Base-by-base conservation (phyloP, 35 echinoderm and acorn worm genomes). In the Holothuria glaberrima region DNA sequence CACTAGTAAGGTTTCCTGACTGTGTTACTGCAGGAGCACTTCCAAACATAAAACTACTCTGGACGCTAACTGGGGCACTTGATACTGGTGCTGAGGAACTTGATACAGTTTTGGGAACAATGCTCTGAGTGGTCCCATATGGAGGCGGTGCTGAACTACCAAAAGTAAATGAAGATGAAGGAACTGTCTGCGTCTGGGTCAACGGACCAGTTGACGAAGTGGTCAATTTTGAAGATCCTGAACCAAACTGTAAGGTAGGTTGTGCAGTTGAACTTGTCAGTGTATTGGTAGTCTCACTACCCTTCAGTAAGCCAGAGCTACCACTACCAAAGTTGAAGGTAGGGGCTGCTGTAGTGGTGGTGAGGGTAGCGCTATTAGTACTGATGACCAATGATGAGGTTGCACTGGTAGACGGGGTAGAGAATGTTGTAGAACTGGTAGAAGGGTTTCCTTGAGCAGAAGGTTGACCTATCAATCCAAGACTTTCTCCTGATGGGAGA, bases 191-290 rank as follows among this genome's bases (percentile, higher is more conserved):
- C 14, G 74, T 35, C 7, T 41, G 27, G 21, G 74, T 48, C 12
- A 35, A 6, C 1, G 74, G 7, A 78, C 29, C 38, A 28, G 20
- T 48, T 48, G 44, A 48, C n/a, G 74, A 78, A 1, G 36, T 21
- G n/a, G 38, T 78, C 20, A 54, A 54, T 48, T 38, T 19, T 21
- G 74, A 48, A 78, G 6, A 9, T 69, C 7, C 66, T 69, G 80
- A 84, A 36, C 80, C 80, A 84, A 84, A 84, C 57, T 84, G 80
- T 13, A 84, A 84, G 1, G 80, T 58, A 9, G 80, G 52, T 30
- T 84, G 54, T 29, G 66, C 48, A 5, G 35, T 48, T 46, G 35
- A 25, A 30, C 5, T 54, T 82, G 77, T 9, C 22, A 46, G 24
- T 33, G 20, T n/a, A 6, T 18, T 27, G 57, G 80, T 31, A 5